Evolutionary conservation across 2,888 invertebrate species (phyloP), one percentile per base, ranked within the genome.

Genomic region (Harpagoxenus sublaevis): DNA sequence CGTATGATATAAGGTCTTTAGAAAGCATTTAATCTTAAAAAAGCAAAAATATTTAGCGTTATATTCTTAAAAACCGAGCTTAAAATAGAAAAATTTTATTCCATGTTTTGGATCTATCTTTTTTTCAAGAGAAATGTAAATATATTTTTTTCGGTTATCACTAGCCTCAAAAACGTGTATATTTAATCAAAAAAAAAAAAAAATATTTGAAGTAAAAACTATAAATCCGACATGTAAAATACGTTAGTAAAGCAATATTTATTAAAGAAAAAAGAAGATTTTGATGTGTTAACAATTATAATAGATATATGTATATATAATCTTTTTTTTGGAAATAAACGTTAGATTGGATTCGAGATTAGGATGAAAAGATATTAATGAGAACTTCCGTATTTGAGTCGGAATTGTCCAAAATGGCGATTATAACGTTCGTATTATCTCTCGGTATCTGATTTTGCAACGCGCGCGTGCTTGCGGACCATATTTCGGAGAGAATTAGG

Each of bases 401-500:
- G 57, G 9, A 42, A 62, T 23, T 28, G 18, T 28, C 3, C n/a
- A 31, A 77, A 39, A 66, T 23, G 18, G 39, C 4, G 53, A 77
- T 77, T 65, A 66, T 53, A 77, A 65, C 18, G 18, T 71, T n/a
- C 42, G 31, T 18, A 78, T 78, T 78, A 78, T 78, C 42, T 31
- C 42, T 15, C 55, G 42, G 45, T 42, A 55, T 55, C 55, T 45
- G 78, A 71, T 77, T 65, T 35, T 71, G 55, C 55, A 71, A 71
- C 31, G 73, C 31, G 45, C 73, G 73, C 73, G 78, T 57, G 71
- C 73, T 55, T n/a, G 55, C 55, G n/a, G 42, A 77, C 70, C 75
- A 66, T 51, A 66, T 62, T 74, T 74, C 75, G 68, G 68, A 51
- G 68, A 51, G 23, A 78, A 78, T 78, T 73, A 71, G 78, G 45